phyloP scores from a whole-genome alignment of 2,797 vertebrate genomes.

The Trichosurus vulpecula region DNA sequence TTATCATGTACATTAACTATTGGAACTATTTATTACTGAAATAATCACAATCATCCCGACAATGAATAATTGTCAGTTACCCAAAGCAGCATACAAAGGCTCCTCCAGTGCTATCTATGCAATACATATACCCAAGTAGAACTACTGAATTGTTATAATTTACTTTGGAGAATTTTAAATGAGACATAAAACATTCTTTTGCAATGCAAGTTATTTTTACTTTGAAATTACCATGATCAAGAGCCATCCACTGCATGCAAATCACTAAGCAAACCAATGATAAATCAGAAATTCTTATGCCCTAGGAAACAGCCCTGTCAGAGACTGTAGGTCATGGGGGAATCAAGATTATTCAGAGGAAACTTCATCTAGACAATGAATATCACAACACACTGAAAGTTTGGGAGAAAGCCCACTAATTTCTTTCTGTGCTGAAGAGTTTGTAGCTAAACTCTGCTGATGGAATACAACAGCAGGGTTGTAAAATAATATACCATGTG shows the following conservation, averaged over 20 bases:
- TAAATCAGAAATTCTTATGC: constrained; percentile 23
- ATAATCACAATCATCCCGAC: constrained; percentile 42
- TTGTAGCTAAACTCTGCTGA: background rate
- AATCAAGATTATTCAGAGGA: background rate
- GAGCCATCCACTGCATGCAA: constrained; percentile 52
- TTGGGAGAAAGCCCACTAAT: constrained; percentile 10
- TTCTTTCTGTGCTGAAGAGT: background rate
- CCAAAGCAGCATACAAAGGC: constrained; percentile 21
- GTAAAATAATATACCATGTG: background rate
- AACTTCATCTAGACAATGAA: constrained; percentile 5
- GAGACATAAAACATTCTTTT: constrained; percentile 70
- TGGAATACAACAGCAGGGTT: background rate
- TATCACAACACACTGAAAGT: constrained; percentile 6
- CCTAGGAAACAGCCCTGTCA: background rate
- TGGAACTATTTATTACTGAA: constrained; percentile 33
- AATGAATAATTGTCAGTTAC: constrained; percentile 49
- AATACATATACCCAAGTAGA: constrained; percentile 44
- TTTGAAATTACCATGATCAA: constrained; percentile 65
- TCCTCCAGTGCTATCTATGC: constrained; percentile 12
- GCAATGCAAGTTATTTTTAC: constrained; percentile 69
- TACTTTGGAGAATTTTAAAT: constrained; percentile 69
- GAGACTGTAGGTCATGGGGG: background rate
- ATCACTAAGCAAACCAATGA: constrained; percentile 46
- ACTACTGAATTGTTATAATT: constrained; percentile 56
- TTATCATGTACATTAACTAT: constrained; percentile 23